A percentile compares a stretch with the other conserved stretches of the same genome.
Evolutionary conservation across 1,140 invertebrate species (phyloP).

Genomic region (Drosophila albomicans): DNA sequence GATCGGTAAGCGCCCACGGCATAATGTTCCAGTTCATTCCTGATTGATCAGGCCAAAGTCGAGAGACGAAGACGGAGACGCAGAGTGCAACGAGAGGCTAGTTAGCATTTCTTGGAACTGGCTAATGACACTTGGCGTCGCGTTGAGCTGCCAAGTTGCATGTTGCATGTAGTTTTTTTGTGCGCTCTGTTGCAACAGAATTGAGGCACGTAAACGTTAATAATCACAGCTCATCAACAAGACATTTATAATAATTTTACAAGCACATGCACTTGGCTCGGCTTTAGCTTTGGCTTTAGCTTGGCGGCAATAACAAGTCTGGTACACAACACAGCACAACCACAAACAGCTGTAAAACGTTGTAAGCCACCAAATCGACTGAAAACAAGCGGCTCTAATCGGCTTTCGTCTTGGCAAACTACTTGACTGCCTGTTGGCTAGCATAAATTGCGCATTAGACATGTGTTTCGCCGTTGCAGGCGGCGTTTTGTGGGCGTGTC

Average conservation of each 20-base stretch:
- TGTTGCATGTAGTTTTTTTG: slow-evolving; percentile 42
- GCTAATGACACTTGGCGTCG: slow-evolving; percentile 75
- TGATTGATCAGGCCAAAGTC: slow-evolving; percentile 65
- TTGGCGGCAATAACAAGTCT: slow-evolving; percentile 5
- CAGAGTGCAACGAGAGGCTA: slow-evolving; percentile 60
- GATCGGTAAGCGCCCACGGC: slow-evolving; percentile 72
- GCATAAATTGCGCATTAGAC: slow-evolving; percentile 75
- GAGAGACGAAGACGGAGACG: background rate
- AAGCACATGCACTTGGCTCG: slow-evolving; percentile 45
- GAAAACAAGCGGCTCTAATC: slow-evolving; percentile 46
- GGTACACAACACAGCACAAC: background rate
- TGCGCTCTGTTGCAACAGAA: slow-evolving; percentile 34
- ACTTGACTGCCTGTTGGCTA: slow-evolving; percentile 41
- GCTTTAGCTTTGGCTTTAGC: slow-evolving; percentile 2
- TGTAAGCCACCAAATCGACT: slow-evolving; percentile 56
- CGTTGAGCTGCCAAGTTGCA: slow-evolving; percentile 51
- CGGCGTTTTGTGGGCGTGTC: slow-evolving; percentile 59
- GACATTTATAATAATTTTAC: slow-evolving; percentile 82
- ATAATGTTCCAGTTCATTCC: slow-evolving; percentile 55
- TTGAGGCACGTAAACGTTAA: slow-evolving; percentile 79
- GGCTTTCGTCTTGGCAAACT: slow-evolving; percentile 3
- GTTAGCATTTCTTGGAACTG: slow-evolving; percentile 73
- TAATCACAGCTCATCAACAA: slow-evolving; percentile 81
- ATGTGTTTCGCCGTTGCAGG: slow-evolving; percentile 51
- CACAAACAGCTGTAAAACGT: slow-evolving; percentile 39